Conservation (phyloP, 2,888 invertebrate species). For the Caenorhabditis drosophilae region DNA sequence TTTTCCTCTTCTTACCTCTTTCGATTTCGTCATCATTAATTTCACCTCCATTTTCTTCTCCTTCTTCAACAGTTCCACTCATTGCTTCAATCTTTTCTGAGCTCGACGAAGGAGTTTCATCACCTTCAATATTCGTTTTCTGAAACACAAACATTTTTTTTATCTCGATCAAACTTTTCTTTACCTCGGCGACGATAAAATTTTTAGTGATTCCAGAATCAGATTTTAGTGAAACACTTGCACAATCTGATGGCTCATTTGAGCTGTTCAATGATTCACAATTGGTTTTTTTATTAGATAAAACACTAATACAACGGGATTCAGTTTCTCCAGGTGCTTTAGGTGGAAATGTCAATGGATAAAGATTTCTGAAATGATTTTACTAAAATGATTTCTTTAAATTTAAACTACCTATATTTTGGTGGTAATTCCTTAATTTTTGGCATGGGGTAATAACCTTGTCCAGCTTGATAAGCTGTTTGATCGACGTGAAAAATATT, state of each 20-base stretch:
- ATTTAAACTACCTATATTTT: constrained; percentile 30
- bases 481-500: constrained; percentile 58
- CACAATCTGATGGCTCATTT: too few species aligned
- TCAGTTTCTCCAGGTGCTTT: not conserved
- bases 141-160: too few species aligned
- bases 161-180: not conserved
- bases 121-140: too few species aligned
- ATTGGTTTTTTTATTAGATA: too few species aligned
- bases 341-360: constrained; percentile 26
- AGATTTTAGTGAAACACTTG: too few species aligned
- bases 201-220: not conserved
- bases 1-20: too few species aligned
- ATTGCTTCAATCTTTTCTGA: constrained; percentile 7
- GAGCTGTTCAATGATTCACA: too few species aligned
- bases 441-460: constrained; percentile 53
- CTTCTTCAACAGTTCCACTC: constrained; percentile 5
- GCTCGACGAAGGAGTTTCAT: constrained; percentile 10
- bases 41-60: not conserved
- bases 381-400: too few species aligned
- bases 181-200: not conserved
- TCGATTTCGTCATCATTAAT: not conserved
- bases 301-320: not conserved
- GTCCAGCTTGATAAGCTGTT: constrained; percentile 39
- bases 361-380: too few species aligned
- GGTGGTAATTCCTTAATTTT: constrained; percentile 49